phyloP scores from a whole-genome alignment of 2,888 invertebrate genomes.

The Endotricha flammealis region DNA sequence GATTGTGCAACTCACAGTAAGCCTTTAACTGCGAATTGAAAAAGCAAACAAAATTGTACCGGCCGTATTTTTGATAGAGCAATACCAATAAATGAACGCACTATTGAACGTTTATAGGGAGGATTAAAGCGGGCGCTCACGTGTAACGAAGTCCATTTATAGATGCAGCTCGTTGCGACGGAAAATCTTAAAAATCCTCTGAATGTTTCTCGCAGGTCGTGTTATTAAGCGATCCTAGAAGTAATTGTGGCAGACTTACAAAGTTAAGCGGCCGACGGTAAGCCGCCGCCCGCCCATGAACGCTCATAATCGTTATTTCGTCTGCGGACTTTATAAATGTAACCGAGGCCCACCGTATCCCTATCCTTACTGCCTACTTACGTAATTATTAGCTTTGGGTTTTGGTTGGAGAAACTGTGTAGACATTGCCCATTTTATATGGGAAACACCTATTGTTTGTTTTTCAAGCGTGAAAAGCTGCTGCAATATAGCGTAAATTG shows the following conservation, averaged over 20 bases:
- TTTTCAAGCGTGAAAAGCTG: no score
- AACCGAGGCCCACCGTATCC: conserved; percentile 40
- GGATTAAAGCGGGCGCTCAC: conserved; percentile 55
- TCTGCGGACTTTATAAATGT: conserved; percentile 73
- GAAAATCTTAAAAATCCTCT: conserved; percentile 58
- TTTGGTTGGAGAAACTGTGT: neutral
- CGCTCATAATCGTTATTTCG: conserved; percentile 72
- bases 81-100: conserved; percentile 61
- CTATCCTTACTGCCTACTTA: conserved; percentile 10
- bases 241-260: conserved; percentile 71
- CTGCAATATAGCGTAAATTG: no score
- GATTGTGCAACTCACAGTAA: no score
- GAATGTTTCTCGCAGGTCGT: conserved; percentile 50
- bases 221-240: conserved; percentile 64
- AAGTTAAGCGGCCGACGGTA: conserved; percentile 67
- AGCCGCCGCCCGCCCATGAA: conserved; percentile 52
- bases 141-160: conserved; percentile 48
- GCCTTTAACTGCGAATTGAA: conserved; percentile 11
- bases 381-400: conserved; percentile 24
- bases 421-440: neutral
- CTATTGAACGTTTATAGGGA: conserved; percentile 57
- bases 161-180: conserved; percentile 33
- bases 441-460: neutral
- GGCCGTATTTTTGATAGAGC: conserved; percentile 54
- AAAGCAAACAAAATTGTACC: conserved; percentile 30